Evolutionary conservation across 2,797 vertebrate genomes (phyloP), one percentile per base, ranked within the genome.

Genomic region (Tokudaia muenninki): DNA sequence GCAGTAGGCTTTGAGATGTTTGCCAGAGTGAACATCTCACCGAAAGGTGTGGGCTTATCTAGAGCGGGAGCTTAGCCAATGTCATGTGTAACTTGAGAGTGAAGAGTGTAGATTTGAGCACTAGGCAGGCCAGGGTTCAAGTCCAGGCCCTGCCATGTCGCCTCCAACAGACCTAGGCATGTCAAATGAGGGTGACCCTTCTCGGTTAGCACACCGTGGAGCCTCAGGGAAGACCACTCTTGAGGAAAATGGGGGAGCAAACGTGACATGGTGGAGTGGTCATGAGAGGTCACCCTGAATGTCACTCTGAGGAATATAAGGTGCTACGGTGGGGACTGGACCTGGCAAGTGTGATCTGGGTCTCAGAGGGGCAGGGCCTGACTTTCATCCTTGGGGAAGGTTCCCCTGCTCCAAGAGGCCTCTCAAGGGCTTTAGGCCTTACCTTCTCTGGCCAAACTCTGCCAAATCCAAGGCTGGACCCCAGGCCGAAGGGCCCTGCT

Each of bases 31-130:
- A 31, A 3, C n/a, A 47, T 29, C 82, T 91, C 50, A 10, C 50
- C 52, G 17, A 3, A 70, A 72, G 21, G 6, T 0, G 0, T 9
- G 37, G 41, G 17, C 26, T 41, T 26, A 1, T 52, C 11, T 3
- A 29, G 8, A 9, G 26, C 10, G 2, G 6, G 63, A 65, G 24
- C 10, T 26, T 5, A 19, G 67, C 26, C 67, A 12, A 1, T 57
- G 65, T 59, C 10, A 10, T 14, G 78, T 34, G 0, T 5, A 65
- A 87, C 52, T 31, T 34, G 31, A 17, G 14, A 16, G 55, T 12
- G 75, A 47, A 50, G 65, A 52, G 2, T 63, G 1, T 14, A 41
- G 10, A 3, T 55, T 55, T 61, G 24, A 77, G 12, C 50, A n/a
- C 31, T 55, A 52, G 77, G 22, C 0, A 70, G 74, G 31, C 63